phyloP scores from a whole-genome alignment of 2,888 invertebrate species.

The Brenthis daphne region DNA sequence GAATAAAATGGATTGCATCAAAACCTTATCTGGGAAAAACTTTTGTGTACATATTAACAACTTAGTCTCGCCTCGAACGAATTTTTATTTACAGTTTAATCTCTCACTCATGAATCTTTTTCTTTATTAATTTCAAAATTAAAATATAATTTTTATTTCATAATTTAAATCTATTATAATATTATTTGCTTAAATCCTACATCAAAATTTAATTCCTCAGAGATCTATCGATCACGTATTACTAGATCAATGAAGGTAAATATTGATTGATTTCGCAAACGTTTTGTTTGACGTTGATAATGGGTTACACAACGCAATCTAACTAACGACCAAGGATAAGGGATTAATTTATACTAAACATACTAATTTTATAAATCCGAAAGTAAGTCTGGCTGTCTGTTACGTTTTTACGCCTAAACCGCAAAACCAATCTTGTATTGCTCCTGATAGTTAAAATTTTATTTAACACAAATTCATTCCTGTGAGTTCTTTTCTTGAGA shows the following conservation, averaged over 20 bases:
- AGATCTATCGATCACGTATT: slow-evolving; percentile 13
- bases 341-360: neutral
- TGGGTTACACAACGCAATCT: slow-evolving; percentile 21
- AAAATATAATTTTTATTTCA: neutral
- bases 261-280: slow-evolving; percentile 21
- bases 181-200: slow-evolving; percentile 1
- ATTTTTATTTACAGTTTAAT: too few species aligned
- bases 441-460: too few species aligned
- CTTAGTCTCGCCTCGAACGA: too few species aligned
- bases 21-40: too few species aligned
- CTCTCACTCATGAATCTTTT: too few species aligned
- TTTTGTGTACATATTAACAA: too few species aligned
- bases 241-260: slow-evolving; percentile 23
- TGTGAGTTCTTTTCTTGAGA: too few species aligned
- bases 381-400: too few species aligned
- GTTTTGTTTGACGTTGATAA: slow-evolving; percentile 28
- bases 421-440: too few species aligned
- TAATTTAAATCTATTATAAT: neutral
- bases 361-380: neutral
- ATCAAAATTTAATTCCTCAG: slow-evolving; percentile 9
- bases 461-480: neutral
- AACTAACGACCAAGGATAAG: slow-evolving; percentile 16
- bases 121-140: too few species aligned
- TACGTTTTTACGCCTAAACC: too few species aligned
- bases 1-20: too few species aligned